Evolutionary conservation across 2,888 invertebrate genomes (phyloP), one percentile per base, ranked within the genome.

Genomic region (Andrena dorsata): DNA sequence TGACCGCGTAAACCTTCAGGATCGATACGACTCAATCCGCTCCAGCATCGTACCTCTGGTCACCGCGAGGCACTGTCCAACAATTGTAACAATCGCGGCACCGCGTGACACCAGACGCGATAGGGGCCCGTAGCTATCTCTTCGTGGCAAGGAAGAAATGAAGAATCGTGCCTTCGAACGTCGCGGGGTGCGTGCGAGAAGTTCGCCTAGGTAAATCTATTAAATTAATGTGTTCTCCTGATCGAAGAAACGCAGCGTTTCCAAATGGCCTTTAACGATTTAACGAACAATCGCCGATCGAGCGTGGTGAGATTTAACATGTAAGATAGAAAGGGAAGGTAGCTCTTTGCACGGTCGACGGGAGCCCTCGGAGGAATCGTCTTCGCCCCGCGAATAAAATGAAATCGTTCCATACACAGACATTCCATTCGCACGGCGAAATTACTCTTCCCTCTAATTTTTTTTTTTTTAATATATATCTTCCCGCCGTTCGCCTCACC

Each of bases 341-440:
- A 26, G 82, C 74, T 69, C 76, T 86, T 76, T 85, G 84, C 74
- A 85, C 83, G 89, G 89, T 89, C 84, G 87, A 88, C 83, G 84
- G 80, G 86, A 87, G 89, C 82, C 56, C 82, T 86, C 89, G 87
- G 89, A 89, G 84, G 86, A 90, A 83, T 88, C 80, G 81, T 83
- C 71, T 82, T 85, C 70, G 76, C 78, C 79, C 82, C 73, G 76
- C 76, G 77, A 80, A 88, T 78, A 74, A 53, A 85, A 88, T 78
- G 72, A 53, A 85, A 84, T 90, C 87, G 85, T 88, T 92, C 92
- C 92, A 92, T 92, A 92, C 92, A 85, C 85, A 92, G 80, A 92
- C 92, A 92, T 92, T 92, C 92, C 92, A 92, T 90, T 90, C 89
- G 89, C 89, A 85, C 86, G 76, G 85, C 72, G 75, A 60, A 56